phyloP scores from a whole-genome alignment of 2,888 invertebrate genomes.

The Volucella inanis region DNA sequence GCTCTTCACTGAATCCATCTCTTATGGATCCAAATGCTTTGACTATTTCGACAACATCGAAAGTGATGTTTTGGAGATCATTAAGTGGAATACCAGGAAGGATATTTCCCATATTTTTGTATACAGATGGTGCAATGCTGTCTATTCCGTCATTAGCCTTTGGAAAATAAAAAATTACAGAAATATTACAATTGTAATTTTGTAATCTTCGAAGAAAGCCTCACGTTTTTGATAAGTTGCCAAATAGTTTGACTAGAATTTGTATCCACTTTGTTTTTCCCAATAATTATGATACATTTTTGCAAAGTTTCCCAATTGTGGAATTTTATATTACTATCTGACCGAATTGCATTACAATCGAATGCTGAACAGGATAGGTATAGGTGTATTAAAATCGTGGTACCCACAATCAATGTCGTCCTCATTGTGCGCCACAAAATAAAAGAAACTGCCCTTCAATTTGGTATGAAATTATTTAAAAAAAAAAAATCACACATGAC shows the following conservation, averaged over 20 bases:
- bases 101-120: slow-evolving; percentile 77
- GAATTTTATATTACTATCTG: slow-evolving; percentile 67
- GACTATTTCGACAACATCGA: slow-evolving; percentile 84
- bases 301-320: slow-evolving; percentile 76
- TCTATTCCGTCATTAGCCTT: slow-evolving; percentile 77
- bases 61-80: slow-evolving; percentile 84
- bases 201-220: neutral
- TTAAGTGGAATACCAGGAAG: slow-evolving; percentile 83
- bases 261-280: slow-evolving; percentile 73
- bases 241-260: slow-evolving; percentile 77
- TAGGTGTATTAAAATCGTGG: neutral
- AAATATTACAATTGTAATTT: neutral
- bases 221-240: slow-evolving; percentile 77
- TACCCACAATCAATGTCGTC: no score
- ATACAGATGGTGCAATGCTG: slow-evolving; percentile 76
- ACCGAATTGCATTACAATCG: slow-evolving; percentile 75
- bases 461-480: no score
- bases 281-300: slow-evolving; percentile 75
- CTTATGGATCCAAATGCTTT: slow-evolving; percentile 85
- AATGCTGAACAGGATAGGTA: slow-evolving; percentile 1
- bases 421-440: no score
- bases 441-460: no score
- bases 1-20: slow-evolving; percentile 74
- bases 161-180: slow-evolving; percentile 8
- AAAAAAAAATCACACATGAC: no score